Conservation (phyloP, 2,797 vertebrate species). For the Neosilurus mollespiculum region DNA sequence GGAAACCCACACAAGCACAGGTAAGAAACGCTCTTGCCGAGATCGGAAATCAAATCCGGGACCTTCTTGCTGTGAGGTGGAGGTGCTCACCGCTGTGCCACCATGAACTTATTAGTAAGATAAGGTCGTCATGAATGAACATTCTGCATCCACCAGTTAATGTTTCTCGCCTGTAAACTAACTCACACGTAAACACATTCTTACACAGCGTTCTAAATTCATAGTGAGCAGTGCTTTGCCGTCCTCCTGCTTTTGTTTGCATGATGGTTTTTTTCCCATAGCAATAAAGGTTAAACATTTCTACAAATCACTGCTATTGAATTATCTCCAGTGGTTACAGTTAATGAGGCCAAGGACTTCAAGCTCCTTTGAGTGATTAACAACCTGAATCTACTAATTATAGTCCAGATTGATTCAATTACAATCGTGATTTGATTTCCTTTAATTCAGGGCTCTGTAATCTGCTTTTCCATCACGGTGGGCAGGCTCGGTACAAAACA, state of each 20-base stretch:
- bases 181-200: background rate
- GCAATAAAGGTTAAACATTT: background rate
- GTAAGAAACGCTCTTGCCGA: too few species aligned
- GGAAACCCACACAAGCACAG: too few species aligned
- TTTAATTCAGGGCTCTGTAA: background rate
- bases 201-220: background rate
- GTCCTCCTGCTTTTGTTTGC: background rate
- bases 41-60: too few species aligned
- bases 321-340: background rate
- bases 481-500: background rate
- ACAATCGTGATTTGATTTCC: constrained; percentile 6
- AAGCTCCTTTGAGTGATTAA: background rate
- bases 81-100: too few species aligned
- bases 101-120: background rate
- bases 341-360: background rate
- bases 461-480: background rate
- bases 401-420: constrained; percentile 55
- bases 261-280: background rate
- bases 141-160: background rate
- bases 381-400: constrained; percentile 4
- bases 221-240: background rate
- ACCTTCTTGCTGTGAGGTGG: too few species aligned
- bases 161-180: background rate
- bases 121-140: background rate
- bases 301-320: background rate